Evolutionary conservation across 2,888 invertebrate species (phyloP).

Genomic region (Acleris cristana): DNA sequence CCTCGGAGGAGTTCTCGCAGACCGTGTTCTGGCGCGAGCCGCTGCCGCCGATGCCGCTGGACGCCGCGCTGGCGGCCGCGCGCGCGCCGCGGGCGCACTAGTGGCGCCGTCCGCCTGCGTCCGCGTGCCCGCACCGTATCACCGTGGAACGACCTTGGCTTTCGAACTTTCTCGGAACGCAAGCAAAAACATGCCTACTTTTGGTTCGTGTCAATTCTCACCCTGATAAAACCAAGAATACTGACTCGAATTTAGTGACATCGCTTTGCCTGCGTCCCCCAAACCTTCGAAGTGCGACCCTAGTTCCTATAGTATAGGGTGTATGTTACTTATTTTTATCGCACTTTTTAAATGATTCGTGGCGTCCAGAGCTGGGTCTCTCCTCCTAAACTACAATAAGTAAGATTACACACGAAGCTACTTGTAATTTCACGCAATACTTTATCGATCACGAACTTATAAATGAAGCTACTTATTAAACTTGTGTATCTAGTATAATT

Average conservation of each 20-base stretch:
- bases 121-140: slow-evolving; percentile 31
- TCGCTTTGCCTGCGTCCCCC: too few relatives aligned
- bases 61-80: slow-evolving; percentile 47
- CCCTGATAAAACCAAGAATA: too few relatives aligned
- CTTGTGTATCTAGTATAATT: slow-evolving; percentile 1
- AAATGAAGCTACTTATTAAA: background rate
- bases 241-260: too few relatives aligned
- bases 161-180: background rate
- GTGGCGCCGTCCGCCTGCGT: background rate
- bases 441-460: slow-evolving; percentile 6
- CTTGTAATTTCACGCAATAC: slow-evolving; percentile 3
- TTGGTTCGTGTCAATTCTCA: too few relatives aligned
- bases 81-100: slow-evolving; percentile 43
- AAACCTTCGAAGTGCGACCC: background rate
- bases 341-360: too few relatives aligned
- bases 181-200: background rate
- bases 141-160: background rate
- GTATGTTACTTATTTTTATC: too few relatives aligned
- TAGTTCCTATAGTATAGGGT: slow-evolving; percentile 3
- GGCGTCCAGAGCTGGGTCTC: background rate
- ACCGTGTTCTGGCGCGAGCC: slow-evolving; percentile 98
- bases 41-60: slow-evolving; percentile 75
- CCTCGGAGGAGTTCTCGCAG: slow-evolving; percentile 89
- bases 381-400: background rate
- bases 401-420: slow-evolving; percentile 12